Percentiles rank a stretch among this genome's conserved stretches.
Evolutionary conservation across 1,140 invertebrate species (phyloP).

Genomic region (Neuroterus valhalla): DNA sequence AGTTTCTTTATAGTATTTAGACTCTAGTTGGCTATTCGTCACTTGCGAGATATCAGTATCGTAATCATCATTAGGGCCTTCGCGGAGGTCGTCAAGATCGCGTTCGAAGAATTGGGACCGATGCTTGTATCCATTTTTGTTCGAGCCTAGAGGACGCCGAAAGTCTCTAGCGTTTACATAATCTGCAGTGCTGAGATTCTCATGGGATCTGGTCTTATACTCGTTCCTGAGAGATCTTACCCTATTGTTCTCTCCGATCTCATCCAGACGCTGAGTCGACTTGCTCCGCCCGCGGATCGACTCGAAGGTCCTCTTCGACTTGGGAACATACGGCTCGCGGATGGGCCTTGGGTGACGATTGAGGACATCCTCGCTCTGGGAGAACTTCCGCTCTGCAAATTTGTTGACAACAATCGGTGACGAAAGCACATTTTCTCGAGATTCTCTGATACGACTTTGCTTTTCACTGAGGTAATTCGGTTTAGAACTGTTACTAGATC

Average conservation of each 20-base stretch:
- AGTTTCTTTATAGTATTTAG: slow-evolving; percentile 69
- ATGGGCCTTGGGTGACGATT: slow-evolving; percentile 53
- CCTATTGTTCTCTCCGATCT: slow-evolving; percentile 60
- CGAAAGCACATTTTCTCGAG: slow-evolving; percentile 44
- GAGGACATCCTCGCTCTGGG: slow-evolving; percentile 65
- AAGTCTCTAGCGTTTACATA: slow-evolving; percentile 61
- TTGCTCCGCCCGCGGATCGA: slow-evolving; percentile 67
- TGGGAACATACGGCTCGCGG: slow-evolving; percentile 57
- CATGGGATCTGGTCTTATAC: slow-evolving; percentile 67
- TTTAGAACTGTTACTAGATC: slow-evolving; percentile 30
- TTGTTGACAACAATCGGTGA: slow-evolving; percentile 57
- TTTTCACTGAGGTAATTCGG: slow-evolving; percentile 43
- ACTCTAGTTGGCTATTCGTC: slow-evolving; percentile 68
- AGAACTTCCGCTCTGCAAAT: slow-evolving; percentile 63
- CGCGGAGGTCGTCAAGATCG: slow-evolving; percentile 63
- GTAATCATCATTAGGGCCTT: slow-evolving; percentile 68
- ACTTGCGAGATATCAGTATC: slow-evolving; percentile 71
- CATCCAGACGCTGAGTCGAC: slow-evolving; percentile 68
- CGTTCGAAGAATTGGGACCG: slow-evolving; percentile 57
- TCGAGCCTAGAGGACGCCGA: slow-evolving; percentile 47
- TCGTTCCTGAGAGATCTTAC: slow-evolving; percentile 60
- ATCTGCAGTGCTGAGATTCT: slow-evolving; percentile 63
- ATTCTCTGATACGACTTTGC: slow-evolving; percentile 41
- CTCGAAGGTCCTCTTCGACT: slow-evolving; percentile 66
- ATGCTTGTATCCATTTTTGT: slow-evolving; percentile 53